A percentile compares a stretch with the other conserved stretches of the same genome.
Conservation (phyloP, 2,888 invertebrate species). For the Osmoderma eremita region DNA sequence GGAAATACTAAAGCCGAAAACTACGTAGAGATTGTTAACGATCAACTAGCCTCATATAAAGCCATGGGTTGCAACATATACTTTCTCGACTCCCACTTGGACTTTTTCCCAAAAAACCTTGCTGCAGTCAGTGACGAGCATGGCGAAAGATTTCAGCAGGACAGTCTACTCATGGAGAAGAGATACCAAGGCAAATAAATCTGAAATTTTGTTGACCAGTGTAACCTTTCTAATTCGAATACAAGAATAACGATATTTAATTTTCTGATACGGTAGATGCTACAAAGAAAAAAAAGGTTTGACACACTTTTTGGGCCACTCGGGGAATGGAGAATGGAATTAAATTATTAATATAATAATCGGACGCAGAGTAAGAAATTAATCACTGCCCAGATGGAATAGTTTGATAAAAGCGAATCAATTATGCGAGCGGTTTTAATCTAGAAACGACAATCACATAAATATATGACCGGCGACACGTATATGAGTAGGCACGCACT, state of each 20-base stretch:
- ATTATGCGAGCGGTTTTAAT: conserved; percentile 39
- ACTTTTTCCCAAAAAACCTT: too few relatives aligned
- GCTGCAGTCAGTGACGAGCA: too few relatives aligned
- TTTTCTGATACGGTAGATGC: conserved; percentile 7
- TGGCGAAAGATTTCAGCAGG: too few relatives aligned
- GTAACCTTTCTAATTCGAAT: background rate
- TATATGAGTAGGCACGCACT: background rate
- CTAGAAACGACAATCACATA: conserved; percentile 15
- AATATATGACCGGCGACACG: background rate
- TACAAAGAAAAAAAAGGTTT: conserved; percentile 2
- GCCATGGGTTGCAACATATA: too few relatives aligned
- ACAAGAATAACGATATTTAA: conserved; percentile 19
- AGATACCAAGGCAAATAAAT: too few relatives aligned
- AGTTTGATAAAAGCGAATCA: conserved; percentile 39
- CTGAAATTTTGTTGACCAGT: too few relatives aligned
- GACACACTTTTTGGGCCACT: conserved; percentile 21
- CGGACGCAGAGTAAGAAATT: conserved; percentile 31
- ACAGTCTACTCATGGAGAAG: too few relatives aligned
- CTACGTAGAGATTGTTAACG: too few relatives aligned
- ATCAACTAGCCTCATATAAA: too few relatives aligned
- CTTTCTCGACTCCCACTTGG: too few relatives aligned
- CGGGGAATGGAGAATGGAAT: conserved; percentile 25
- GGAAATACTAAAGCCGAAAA: too few relatives aligned
- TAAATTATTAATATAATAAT: conserved; percentile 35
- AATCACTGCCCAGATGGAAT: conserved; percentile 39